Conservation (phyloP, 2,113 vertebrate genomes). For the Pipa parva region DNA sequence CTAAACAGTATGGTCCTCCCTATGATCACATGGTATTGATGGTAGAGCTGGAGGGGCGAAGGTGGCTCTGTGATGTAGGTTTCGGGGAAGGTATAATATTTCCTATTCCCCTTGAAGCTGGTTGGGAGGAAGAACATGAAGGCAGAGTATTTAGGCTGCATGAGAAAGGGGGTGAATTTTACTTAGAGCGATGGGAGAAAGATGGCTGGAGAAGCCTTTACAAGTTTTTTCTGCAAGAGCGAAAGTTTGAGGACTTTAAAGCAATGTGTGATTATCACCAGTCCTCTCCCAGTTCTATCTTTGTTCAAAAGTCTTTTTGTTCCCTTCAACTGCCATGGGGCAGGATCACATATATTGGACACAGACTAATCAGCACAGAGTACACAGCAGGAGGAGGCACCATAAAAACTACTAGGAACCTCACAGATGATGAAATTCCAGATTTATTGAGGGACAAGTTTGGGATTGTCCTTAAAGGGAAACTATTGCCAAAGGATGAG, state of each 20-base stretch:
- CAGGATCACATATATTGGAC: conserved; percentile 59
- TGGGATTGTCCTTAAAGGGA: conserved; percentile 53
- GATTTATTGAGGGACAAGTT: conserved; percentile 55
- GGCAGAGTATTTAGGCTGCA: conserved; percentile 57
- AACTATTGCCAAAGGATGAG: conserved; percentile 59
- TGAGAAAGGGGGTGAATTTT: conserved; percentile 15
- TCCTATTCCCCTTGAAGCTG: conserved; percentile 60
- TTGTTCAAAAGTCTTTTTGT: conserved; percentile 56
- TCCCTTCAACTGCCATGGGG: conserved; percentile 51
- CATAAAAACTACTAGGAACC: conserved; percentile 47
- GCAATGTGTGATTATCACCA: conserved; percentile 69
- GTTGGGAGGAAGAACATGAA: conserved; percentile 53
- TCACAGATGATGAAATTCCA: conserved; percentile 59
- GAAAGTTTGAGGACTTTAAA: conserved; percentile 54
- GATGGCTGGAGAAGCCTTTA: conserved; percentile 51
- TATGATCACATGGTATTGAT: conserved; percentile 60
- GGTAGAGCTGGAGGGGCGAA: conserved; percentile 52
- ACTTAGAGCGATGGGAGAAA: conserved; percentile 50
- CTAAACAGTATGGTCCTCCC: conserved; percentile 54
- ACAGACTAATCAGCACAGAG: conserved; percentile 49
- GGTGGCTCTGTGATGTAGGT: conserved; percentile 67
- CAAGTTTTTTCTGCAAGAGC: conserved; percentile 63
- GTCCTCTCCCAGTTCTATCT: conserved; percentile 51
- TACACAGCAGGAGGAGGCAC: not conserved
- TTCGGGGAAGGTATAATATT: conserved; percentile 49